Conservation (phyloP, 2,797 vertebrate genomes). For the Falco peregrinus region DNA sequence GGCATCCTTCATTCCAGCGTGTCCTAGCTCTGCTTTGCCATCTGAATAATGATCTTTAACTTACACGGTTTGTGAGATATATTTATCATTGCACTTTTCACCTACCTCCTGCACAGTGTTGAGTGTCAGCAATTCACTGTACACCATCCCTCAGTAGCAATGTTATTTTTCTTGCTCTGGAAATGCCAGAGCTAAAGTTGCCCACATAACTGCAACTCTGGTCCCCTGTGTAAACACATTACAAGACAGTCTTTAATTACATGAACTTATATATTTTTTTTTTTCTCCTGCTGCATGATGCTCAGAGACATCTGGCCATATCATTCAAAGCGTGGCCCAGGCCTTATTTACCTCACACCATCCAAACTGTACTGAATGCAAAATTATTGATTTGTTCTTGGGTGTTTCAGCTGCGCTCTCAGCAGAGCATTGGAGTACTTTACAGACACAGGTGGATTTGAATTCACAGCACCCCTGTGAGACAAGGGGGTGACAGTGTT, state of each 20-base stretch:
- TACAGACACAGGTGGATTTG: not conserved
- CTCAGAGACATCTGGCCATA: constrained; percentile 40
- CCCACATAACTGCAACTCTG: constrained; percentile 24
- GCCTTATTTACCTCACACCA: constrained; percentile 29
- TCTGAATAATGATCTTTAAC: constrained; percentile 39
- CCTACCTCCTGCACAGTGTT: constrained; percentile 9
- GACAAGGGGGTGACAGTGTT: not conserved
- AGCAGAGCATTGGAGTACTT: not conserved
- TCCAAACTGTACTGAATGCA: not conserved
- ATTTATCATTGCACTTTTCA: constrained; percentile 54
- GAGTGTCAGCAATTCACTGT: constrained; percentile 45
- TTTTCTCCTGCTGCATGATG: not conserved
- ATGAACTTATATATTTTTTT: not conserved
- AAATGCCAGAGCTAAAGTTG: constrained; percentile 25
- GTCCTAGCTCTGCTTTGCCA: constrained; percentile 7
- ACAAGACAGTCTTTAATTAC: constrained; percentile 59
- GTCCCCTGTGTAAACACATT: constrained; percentile 44
- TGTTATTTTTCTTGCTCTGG: constrained; percentile 50
- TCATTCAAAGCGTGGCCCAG: not conserved
- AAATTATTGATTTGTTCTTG: constrained; percentile 17
- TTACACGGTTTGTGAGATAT: not conserved
- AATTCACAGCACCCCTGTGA: constrained; percentile 13
- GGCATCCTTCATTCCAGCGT: not conserved
- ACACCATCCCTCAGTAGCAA: constrained; percentile 7
- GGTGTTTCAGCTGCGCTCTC: not conserved